These are phyloP conservation scores for Gastrophysa polygoni DNA, from an alignment of 2,888 invertebrate genomes.

Conservation along the genomic window DNA sequence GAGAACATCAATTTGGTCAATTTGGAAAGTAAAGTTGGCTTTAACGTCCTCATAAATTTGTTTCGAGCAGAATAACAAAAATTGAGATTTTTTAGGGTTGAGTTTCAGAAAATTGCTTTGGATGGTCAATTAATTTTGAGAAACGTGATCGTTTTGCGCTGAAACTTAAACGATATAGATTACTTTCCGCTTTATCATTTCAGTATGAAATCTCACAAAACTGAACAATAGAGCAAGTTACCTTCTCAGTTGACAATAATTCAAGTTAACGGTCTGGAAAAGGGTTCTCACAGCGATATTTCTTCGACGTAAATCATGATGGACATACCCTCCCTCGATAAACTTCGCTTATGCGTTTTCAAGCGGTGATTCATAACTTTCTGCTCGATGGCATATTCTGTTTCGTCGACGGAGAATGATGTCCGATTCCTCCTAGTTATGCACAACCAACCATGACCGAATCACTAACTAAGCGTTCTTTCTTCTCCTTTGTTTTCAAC, in stretches of 20 bases:
- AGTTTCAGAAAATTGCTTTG: no score
- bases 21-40: no score
- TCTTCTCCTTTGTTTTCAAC: slow-evolving; percentile 27
- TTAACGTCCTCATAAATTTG: no score
- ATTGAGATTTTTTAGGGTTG: no score
- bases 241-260: background rate
- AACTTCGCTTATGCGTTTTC: background rate
- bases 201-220: no score
- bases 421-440: slow-evolving; percentile 20
- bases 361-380: slow-evolving; percentile 10
- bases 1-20: no score
- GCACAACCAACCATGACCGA: slow-evolving; percentile 28
- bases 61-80: no score
- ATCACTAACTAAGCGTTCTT: slow-evolving; percentile 30
- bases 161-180: no score
- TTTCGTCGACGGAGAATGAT: slow-evolving; percentile 14
- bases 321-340: slow-evolving; percentile 2
- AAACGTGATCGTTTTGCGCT: no score
- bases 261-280: background rate
- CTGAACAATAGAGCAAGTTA: background rate
- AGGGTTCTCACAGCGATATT: background rate
- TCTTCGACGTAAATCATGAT: slow-evolving; percentile 9
- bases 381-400: slow-evolving; percentile 10
- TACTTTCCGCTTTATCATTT: no score
- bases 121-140: no score